Base-by-base conservation (phyloP, 2,888 invertebrate species). In the Phalera bucephala region DNA sequence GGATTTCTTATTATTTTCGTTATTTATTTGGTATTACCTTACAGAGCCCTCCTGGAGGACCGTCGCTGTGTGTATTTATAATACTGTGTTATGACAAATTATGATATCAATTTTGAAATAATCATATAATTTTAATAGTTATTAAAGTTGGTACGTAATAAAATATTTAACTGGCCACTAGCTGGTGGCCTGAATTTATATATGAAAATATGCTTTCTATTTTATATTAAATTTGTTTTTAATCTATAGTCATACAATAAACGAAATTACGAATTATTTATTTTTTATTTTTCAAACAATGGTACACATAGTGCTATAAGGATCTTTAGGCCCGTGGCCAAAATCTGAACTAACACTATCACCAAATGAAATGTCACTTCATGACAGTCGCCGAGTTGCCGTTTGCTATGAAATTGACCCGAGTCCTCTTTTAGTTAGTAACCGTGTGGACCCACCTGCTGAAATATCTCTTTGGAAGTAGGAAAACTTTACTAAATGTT, bases 181-280 rank as follows among this genome's bases (percentile, higher is more conserved):
- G 33, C 29, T 42, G 44, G 45, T 36, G 42, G 35, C 52, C 43
- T 45, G 30, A 31, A 48, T 52, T 52, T 52, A 45, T 57, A 52
- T 45, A 50, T 11, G 19, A 11, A 34, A 58, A 33, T 52, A 55
- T 49, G 58, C 55, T 74, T 73, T 17, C 67, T 71, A 70, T 71
- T 72, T 56, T 71, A 26, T 50, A 59, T 69, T 71, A 65, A n/a
- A n/a, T n/a, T n/a, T n/a, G n/a, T n/a, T 71, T 73, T 59, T 65
- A 71, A 67, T 61, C 56, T 60, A 48, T 64, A 72, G 64, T 67
- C 66, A 53, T 59, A n/a, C n/a, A 73, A 64, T 72, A 74, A 72
- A 75, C 59, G 52, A 65, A 66, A 55, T 62, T 43, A 45, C 50
- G 60, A 58, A 55, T 59, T 55, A 49, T 44, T 43, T 38, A 30